These are phyloP conservation scores for Cataglyphis hispanica DNA, from an alignment of 1,140 invertebrate species.

Conservation along the genomic window DNA sequence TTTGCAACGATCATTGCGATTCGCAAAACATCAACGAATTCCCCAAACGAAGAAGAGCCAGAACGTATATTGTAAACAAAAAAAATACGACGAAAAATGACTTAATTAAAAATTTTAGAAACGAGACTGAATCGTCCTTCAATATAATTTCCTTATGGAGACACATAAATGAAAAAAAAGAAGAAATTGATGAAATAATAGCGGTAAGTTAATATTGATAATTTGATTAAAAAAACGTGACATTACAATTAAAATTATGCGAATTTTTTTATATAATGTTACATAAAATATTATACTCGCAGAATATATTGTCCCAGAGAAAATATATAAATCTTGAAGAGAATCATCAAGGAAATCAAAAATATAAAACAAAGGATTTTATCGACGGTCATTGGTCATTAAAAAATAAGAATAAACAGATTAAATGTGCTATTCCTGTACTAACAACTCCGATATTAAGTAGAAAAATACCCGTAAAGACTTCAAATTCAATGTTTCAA, in stretches of 20 bases:
- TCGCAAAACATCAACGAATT: neutral
- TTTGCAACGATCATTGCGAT: neutral
- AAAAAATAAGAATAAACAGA: neutral
- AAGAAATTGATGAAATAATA: slow-evolving; percentile 17
- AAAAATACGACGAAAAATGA: neutral
- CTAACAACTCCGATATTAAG: neutral
- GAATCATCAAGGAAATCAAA: neutral
- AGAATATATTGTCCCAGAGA: neutral
- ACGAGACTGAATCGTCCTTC: neutral
- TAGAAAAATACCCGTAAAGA: neutral
- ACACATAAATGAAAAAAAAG: neutral
- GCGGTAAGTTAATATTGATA: slow-evolving; percentile 22
- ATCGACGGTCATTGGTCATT: neutral
- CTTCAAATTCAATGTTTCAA: slow-evolving; percentile 9
- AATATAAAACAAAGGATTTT: neutral
- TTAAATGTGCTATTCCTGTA: neutral
- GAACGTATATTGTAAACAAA: slow-evolving; percentile 53
- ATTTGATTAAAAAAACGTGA: neutral
- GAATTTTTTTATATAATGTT: too few species aligned
- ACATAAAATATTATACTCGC: neutral
- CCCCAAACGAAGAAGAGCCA: slow-evolving; percentile 27
- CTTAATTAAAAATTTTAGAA: neutral
- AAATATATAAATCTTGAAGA: neutral
- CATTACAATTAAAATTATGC: neutral
- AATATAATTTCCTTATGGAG: neutral